Conservation (phyloP, 1,140 invertebrate genomes). For the Brachionus calyciflorus region DNA sequence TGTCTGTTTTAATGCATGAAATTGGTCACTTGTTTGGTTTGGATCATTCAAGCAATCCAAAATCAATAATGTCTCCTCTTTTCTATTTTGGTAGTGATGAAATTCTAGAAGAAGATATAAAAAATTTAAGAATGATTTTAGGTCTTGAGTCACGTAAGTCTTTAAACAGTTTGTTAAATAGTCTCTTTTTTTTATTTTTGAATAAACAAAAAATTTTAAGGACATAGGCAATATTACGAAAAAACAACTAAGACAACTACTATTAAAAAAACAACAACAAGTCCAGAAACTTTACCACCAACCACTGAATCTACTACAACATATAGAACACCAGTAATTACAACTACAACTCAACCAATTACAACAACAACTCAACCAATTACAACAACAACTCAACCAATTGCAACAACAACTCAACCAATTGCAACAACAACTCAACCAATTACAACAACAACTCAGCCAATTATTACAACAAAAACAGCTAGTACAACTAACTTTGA, state of each 20-base stretch:
- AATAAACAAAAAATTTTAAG: neutral
- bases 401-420: neutral
- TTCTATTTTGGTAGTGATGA: constrained; percentile 25
- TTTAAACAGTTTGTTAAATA: neutral
- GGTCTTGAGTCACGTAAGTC: constrained; percentile 26
- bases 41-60: constrained; percentile 44
- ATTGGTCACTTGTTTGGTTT: constrained; percentile 45
- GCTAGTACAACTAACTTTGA: neutral
- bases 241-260: neutral
- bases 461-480: neutral
- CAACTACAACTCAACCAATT: neutral
- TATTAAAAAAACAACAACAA: no score
- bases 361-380: neutral
- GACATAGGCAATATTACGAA: constrained; percentile 5
- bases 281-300: neutral
- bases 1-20: constrained; percentile 26
- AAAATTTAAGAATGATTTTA: constrained; percentile 39
- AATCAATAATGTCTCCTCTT: constrained; percentile 36
- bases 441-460: neutral
- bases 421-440: neutral
- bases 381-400: neutral
- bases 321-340: neutral
- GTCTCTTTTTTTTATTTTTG: neutral
- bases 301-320: neutral
- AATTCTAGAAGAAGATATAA: constrained; percentile 35